Percentiles rank a stretch among this genome's conserved stretches.
phyloP scores from a whole-genome alignment of 2,888 invertebrate species.

The Lamproptera curius region DNA sequence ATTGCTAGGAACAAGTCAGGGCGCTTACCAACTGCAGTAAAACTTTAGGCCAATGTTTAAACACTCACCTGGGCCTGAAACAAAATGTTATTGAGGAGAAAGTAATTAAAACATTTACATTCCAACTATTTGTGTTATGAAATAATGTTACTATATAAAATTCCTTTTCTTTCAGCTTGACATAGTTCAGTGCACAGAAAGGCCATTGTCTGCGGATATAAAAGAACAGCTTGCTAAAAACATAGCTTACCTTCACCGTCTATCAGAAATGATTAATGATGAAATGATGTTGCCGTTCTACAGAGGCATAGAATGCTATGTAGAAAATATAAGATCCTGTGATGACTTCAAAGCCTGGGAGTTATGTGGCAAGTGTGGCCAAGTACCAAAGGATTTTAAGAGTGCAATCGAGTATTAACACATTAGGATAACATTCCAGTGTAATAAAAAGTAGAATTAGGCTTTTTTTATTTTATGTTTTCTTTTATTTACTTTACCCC shows the following conservation, averaged over 20 bases:
- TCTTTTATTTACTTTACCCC: too few species aligned
- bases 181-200: constrained; percentile 62
- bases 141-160: not conserved
- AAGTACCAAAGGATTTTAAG: constrained; percentile 67
- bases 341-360: constrained; percentile 74
- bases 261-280: constrained; percentile 65
- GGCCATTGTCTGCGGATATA: constrained; percentile 56
- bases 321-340: constrained; percentile 60
- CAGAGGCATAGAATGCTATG: constrained; percentile 64
- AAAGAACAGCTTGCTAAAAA: constrained; percentile 67
- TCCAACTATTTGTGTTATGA: too few species aligned
- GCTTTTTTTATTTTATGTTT: constrained; percentile 26
- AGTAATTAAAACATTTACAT: constrained; percentile 35
- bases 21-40: constrained; percentile 52
- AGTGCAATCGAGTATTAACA: constrained; percentile 64
- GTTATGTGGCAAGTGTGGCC: constrained; percentile 59
- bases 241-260: constrained; percentile 60
- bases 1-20: constrained; percentile 63
- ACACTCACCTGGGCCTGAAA: constrained; percentile 62
- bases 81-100: constrained; percentile 56
- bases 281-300: constrained; percentile 66
- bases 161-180: constrained; percentile 50
- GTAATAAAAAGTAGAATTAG: constrained; percentile 42
- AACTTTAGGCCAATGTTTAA: constrained; percentile 59
- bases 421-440: constrained; percentile 42